These are phyloP conservation scores for Dryococelus australis DNA, from an alignment of 2,888 invertebrate genomes.

Conservation along the genomic window DNA sequence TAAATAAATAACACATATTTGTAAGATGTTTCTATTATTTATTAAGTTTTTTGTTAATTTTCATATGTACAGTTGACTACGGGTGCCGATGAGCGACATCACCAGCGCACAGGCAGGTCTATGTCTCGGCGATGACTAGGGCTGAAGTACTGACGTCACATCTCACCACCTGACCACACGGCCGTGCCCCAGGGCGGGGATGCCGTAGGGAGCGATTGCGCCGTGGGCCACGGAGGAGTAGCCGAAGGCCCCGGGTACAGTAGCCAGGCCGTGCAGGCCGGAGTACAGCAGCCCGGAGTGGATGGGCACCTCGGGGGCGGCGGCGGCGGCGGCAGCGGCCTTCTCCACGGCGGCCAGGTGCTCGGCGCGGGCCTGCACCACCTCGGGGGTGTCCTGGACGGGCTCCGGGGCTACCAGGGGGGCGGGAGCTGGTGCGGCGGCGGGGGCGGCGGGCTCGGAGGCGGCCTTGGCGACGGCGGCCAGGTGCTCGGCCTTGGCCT, in stretches of 20 bases:
- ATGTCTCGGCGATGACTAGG: background rate
- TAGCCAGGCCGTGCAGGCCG: slow-evolving; percentile 58
- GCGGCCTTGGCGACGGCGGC: slow-evolving; percentile 59
- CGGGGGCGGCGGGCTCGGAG: background rate
- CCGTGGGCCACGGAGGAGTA: slow-evolving; percentile 17
- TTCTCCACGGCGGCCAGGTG: slow-evolving; percentile 57
- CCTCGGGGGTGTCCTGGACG: slow-evolving; percentile 31
- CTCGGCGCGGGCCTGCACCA: slow-evolving; percentile 51
- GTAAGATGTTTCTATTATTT: background rate
- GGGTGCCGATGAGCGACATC: background rate
- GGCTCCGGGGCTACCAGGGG: slow-evolving; percentile 32
- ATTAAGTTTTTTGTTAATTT: background rate
- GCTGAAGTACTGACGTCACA: background rate
- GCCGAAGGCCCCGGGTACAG: slow-evolving; percentile 51
- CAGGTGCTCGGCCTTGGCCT: slow-evolving; percentile 63
- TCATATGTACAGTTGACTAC: background rate
- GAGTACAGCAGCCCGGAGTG: slow-evolving; percentile 35
- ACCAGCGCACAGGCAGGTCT: background rate
- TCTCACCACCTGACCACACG: background rate
- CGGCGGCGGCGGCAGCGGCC: slow-evolving; percentile 50
- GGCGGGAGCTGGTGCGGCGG: background rate
- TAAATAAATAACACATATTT: no score
- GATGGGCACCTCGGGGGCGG: slow-evolving; percentile 47
- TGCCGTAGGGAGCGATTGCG: slow-evolving; percentile 53
- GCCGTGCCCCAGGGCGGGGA: background rate